Base-by-base conservation (phyloP, 2,888 invertebrate species). In the Plebejus anna region DNA sequence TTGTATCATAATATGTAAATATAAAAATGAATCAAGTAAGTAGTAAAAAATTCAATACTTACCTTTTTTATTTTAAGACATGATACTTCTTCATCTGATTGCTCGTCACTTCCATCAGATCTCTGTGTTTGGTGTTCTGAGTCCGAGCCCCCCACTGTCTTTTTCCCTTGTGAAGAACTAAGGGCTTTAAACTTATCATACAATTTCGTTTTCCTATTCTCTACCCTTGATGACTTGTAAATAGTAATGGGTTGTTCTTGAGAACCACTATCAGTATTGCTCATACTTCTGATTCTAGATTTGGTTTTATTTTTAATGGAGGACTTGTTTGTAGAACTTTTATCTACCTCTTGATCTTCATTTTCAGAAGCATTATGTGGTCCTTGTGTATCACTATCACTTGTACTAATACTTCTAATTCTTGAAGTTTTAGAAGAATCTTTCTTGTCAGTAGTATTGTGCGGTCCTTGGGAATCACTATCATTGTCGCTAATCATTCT, bases 171-270 rank as follows among this genome's bases (percentile, higher is more conserved):
- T n/a, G 86, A 85, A 42, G 79, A 82, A 9, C 87, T 78, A 2
- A 92, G 80, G 55, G 81, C 84, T 81, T 88, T 84, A 78, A 94
- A 94, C 79, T 92, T 94, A 36, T 90, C 82, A 79, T 82, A 86
- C 2, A 94, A 71, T 79, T 87, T 90, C 76, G 82, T 86, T 61
- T 83, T 87, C 82, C 88, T 92, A 66, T 88, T 86, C 78, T 86
- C 87, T 77, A 89, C 87, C 77, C 91, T 84, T 5, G 80, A 78
- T 76, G 87, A 87, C 75, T 72, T 77, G 75, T 42, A 75, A 32
- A 16, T 1, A 47, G 59, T 80, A 71, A 78, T 83, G 11, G 82
- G 81, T 70, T 79, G 80, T 77, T 76, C 79, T 70, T 57, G 76
- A 7, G 28, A 73, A n/a, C 78, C 78, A 76, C 76, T 78, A 22